Evolutionary conservation across 2,113 vertebrate genomes (phyloP).

Genomic region (Clupea harengus): DNA sequence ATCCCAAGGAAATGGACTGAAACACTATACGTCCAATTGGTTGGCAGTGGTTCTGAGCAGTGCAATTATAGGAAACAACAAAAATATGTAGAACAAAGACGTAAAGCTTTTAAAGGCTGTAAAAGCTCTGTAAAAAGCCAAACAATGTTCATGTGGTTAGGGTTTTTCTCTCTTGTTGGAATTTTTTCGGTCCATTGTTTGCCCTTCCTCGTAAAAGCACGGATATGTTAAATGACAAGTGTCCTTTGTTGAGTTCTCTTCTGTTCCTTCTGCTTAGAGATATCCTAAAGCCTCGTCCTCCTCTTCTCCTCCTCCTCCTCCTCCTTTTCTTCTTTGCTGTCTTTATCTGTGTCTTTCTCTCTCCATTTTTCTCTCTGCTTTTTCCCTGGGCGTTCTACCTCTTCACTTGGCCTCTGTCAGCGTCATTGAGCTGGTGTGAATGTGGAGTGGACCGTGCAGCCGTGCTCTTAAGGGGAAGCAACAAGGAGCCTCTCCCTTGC

Average conservation of each 20-base stretch:
- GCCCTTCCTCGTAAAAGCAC: conserved; percentile 7
- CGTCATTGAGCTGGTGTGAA: conserved; percentile 53
- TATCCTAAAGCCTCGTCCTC: neutral
- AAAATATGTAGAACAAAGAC: neutral
- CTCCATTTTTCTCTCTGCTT: conserved; percentile 20
- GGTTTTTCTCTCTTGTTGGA: conserved; percentile 7
- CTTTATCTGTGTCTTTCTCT: conserved; percentile 25
- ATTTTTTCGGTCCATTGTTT: conserved; percentile 15
- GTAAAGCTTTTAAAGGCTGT: conserved; percentile 13
- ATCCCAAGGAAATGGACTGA: neutral
- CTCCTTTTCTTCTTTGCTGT: neutral
- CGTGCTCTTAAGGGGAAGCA: conserved; percentile 14
- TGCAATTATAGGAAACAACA: conserved; percentile 8
- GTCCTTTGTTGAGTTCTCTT: neutral
- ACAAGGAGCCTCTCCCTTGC: neutral
- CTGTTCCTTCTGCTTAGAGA: neutral
- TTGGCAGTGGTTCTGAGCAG: neutral
- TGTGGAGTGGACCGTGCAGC: conserved; percentile 48
- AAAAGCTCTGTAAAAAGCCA: neutral
- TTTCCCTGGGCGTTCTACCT: conserved; percentile 30
- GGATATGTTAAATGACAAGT: conserved; percentile 21
- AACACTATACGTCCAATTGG: neutral
- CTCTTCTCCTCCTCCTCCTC: neutral
- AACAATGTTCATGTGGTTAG: conserved; percentile 11
- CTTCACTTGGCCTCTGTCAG: conserved; percentile 61